phyloP scores from a whole-genome alignment of 2,113 vertebrate genomes.

The Calyptommatus sinebrachiatus region DNA sequence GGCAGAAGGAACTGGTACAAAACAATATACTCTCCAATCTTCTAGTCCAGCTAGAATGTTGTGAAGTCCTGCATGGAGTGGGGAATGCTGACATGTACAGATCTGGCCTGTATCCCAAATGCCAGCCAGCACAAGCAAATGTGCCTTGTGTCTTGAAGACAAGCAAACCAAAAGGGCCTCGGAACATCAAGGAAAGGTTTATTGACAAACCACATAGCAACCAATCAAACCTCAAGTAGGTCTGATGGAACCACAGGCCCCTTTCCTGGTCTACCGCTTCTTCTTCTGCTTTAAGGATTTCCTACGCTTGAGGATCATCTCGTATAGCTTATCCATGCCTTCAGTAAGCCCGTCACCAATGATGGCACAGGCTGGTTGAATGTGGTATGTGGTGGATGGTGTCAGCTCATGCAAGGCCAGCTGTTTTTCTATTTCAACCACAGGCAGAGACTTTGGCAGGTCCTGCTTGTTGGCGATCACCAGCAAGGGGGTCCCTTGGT shows the following conservation, averaged over 20 bases:
- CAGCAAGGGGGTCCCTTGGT: slow-evolving; percentile 92
- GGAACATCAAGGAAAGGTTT: background rate
- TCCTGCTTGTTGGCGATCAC: slow-evolving; percentile 99
- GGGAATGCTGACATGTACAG: background rate
- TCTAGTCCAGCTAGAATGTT: slow-evolving; percentile 27
- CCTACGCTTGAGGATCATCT: slow-evolving; percentile 94
- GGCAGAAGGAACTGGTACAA: background rate
- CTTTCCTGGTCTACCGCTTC: slow-evolving; percentile 80
- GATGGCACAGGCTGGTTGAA: slow-evolving; percentile 95
- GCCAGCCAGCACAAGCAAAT: background rate
- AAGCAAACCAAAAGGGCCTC: background rate
- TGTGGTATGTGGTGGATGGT: slow-evolving; percentile 90
- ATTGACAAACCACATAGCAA: background rate
- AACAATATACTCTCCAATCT: slow-evolving; percentile 7
- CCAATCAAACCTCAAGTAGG: background rate
- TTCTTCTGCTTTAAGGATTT: slow-evolving; percentile 94
- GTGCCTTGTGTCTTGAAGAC: background rate
- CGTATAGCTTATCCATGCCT: slow-evolving; percentile 97
- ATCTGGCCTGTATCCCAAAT: slow-evolving; percentile 6
- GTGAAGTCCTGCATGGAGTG: background rate
- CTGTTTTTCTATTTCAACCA: slow-evolving; percentile 93
- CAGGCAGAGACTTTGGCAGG: slow-evolving; percentile 89
- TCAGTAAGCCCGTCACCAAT: slow-evolving; percentile 95
- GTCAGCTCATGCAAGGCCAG: slow-evolving; percentile 90
- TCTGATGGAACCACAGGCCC: background rate